Evolutionary conservation across 2,888 invertebrate genomes (phyloP), one percentile per base, ranked within the genome.

Genomic region (Scaptodrosophila latifasciaeformis): DNA sequence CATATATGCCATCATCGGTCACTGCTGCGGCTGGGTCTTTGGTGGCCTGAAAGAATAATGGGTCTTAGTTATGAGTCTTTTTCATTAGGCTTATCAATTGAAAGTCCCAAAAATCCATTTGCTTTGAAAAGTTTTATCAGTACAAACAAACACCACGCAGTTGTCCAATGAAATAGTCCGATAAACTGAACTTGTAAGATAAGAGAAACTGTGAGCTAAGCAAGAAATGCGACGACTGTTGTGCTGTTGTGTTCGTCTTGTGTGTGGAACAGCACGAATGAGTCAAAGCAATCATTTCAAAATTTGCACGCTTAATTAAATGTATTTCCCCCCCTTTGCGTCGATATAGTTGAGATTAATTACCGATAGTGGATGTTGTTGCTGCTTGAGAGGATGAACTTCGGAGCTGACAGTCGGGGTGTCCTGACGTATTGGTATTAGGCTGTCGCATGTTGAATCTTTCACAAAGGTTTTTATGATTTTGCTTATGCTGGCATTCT

Each of bases 1-100:
- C 87, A 82, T 93, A 95, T 42, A 93, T 90, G 24, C 94, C 95
- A 87, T 94, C 94, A 51, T 88, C 88, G 15, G 87, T 87, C 7
- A 91, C 89, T 0, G 87, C 88, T 44, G 90, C 87, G 19, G 92
- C 85, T 0, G 91, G 89, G 46, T 88, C 86, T 42, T 67, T 86
- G n/a, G 78, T 83, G 21, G 82, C 70, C 82, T 85, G 29, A 10
- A 65, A 67, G 10, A 24, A 35, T 13, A 39, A 37, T 10, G n/a
- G 15, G n/a, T n/a, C n/a, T n/a, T n/a, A n/a, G n/a, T n/a, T n/a
- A n/a, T n/a, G n/a, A n/a, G n/a, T n/a, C n/a, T n/a, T n/a, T n/a
- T n/a, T n/a, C n/a, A n/a, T n/a, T n/a, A n/a, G n/a, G n/a, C n/a
- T n/a, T n/a, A n/a, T n/a, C n/a, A n/a, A n/a, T n/a, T n/a, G n/a